A percentile compares a stretch with the other conserved stretches of the same genome.
These are phyloP conservation scores for Discoglossus pictus DNA, from an alignment of 2,797 vertebrate genomes.

Conservation along the genomic window DNA sequence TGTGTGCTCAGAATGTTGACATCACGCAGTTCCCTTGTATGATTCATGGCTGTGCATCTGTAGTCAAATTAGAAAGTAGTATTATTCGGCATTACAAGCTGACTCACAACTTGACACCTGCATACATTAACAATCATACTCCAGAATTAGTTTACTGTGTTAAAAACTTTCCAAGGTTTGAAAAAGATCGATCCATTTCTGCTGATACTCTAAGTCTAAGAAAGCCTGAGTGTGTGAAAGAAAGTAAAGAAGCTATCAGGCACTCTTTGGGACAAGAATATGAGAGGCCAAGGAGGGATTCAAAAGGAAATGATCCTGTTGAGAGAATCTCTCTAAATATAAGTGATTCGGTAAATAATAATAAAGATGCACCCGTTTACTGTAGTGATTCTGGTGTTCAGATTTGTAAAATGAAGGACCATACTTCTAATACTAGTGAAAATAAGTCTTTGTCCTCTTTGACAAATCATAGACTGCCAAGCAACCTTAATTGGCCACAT, in stretches of 20 bases:
- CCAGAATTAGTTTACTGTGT: slow-evolving; percentile 78
- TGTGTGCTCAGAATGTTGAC: slow-evolving; percentile 88
- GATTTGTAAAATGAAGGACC: slow-evolving; percentile 57
- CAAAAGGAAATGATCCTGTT: slow-evolving; percentile 13
- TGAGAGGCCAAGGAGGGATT: slow-evolving; percentile 8
- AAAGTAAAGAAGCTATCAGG: slow-evolving; percentile 19
- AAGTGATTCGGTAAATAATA: not conserved
- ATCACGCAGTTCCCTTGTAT: slow-evolving; percentile 89
- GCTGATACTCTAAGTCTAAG: slow-evolving; percentile 29
- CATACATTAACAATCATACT: slow-evolving; percentile 69
- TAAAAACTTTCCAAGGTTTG: slow-evolving; percentile 69
- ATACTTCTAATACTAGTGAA: slow-evolving; percentile 55
- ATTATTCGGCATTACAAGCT: slow-evolving; percentile 87
- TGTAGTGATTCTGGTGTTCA: slow-evolving; percentile 19
- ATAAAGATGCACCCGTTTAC: not conserved
- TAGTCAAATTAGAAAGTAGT: slow-evolving; percentile 83
- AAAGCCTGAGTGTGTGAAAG: slow-evolving; percentile 13
- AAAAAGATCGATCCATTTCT: slow-evolving; percentile 60
- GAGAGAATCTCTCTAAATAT: slow-evolving; percentile 8
- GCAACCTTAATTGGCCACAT: slow-evolving; percentile 67
- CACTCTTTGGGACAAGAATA: slow-evolving; percentile 1
- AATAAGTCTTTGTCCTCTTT: slow-evolving; percentile 62
- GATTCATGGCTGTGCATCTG: slow-evolving; percentile 89
- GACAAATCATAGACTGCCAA: slow-evolving; percentile 72
- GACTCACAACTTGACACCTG: slow-evolving; percentile 78